phyloP scores from a whole-genome alignment of 1,140 invertebrate species.

The Pararge aegeria region DNA sequence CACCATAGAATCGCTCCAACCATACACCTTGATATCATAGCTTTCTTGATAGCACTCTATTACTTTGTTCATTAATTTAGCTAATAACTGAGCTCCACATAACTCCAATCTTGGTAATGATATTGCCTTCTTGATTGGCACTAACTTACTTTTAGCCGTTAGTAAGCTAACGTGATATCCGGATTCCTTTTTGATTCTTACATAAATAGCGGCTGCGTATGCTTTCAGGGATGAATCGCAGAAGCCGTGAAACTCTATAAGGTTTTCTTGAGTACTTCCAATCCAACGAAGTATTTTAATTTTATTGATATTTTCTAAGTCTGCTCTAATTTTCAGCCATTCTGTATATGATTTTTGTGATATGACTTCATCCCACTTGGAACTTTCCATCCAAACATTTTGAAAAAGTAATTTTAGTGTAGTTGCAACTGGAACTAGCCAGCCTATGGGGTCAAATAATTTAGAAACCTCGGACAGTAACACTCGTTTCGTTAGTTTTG shows the following conservation, averaged over 20 bases:
- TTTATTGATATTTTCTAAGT: conserved; percentile 26
- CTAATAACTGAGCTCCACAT: conserved; percentile 43
- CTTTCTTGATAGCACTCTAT: conserved; percentile 7
- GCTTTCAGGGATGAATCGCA: conserved; percentile 33
- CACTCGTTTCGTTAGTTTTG: background rate
- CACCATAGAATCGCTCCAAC: conserved; percentile 64
- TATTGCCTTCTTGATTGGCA: conserved; percentile 37
- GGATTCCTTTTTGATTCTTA: conserved; percentile 12
- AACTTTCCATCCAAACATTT: conserved; percentile 41
- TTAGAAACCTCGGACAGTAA: conserved; percentile 22
- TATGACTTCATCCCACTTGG: conserved; percentile 47
- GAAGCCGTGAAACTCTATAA: conserved; percentile 38
- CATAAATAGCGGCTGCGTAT: conserved; percentile 36
- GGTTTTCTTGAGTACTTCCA: background rate
- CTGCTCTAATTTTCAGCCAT: conserved; percentile 29
- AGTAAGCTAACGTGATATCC: conserved; percentile 31
- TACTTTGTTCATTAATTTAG: conserved; percentile 32
- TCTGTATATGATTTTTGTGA: conserved; percentile 22
- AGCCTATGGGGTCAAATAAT: conserved; percentile 53
- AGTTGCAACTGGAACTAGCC: conserved; percentile 53
- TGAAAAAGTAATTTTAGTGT: conserved; percentile 58
- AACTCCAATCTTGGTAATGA: conserved; percentile 53
- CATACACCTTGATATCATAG: conserved; percentile 36
- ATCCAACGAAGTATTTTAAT: conserved; percentile 34
- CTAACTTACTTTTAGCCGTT: conserved; percentile 54